Evolutionary conservation across 2,888 invertebrate species (phyloP).

Genomic region (Lacanobia wlatinum): DNA sequence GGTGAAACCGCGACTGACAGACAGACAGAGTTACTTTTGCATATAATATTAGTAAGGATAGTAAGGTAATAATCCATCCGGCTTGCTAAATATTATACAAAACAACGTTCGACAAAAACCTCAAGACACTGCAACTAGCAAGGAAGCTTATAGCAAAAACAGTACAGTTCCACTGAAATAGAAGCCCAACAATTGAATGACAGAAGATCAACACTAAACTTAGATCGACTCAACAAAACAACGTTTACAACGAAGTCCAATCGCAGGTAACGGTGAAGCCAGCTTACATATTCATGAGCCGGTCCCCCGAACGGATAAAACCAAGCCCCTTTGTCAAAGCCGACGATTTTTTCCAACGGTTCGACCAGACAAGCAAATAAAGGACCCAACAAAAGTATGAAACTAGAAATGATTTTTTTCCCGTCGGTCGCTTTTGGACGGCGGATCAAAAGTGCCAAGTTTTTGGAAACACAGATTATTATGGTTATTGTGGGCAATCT

Average conservation of each 20-base stretch:
- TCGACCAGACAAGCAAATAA: constrained; percentile 53
- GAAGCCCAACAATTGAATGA: constrained; percentile 37
- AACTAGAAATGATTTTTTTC: constrained; percentile 39
- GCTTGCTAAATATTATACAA: too few species aligned
- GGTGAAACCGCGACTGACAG: too few species aligned
- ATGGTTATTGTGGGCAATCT: constrained; percentile 50
- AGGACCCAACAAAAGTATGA: constrained; percentile 35
- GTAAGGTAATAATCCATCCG: too few species aligned
- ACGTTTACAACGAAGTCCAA: constrained; percentile 39
- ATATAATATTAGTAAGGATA: too few species aligned
- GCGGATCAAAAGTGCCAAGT: constrained; percentile 63
- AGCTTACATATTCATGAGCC: constrained; percentile 66
- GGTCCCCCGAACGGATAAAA: constrained; percentile 53
- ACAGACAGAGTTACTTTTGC: too few species aligned
- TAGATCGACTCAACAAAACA: constrained; percentile 29
- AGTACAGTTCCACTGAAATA: background rate
- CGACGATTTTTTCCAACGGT: constrained; percentile 55
- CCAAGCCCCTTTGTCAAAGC: constrained; percentile 60
- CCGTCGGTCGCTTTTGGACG: constrained; percentile 39
- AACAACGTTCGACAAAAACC: too few species aligned
- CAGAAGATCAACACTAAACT: constrained; percentile 33
- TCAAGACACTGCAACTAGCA: too few species aligned
- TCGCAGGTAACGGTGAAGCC: constrained; percentile 64
- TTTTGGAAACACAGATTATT: constrained; percentile 49
- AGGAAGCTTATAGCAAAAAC: too few species aligned